These are phyloP conservation scores for Melieria omissa DNA, from an alignment of 2,888 invertebrate species.

Conservation along the genomic window DNA sequence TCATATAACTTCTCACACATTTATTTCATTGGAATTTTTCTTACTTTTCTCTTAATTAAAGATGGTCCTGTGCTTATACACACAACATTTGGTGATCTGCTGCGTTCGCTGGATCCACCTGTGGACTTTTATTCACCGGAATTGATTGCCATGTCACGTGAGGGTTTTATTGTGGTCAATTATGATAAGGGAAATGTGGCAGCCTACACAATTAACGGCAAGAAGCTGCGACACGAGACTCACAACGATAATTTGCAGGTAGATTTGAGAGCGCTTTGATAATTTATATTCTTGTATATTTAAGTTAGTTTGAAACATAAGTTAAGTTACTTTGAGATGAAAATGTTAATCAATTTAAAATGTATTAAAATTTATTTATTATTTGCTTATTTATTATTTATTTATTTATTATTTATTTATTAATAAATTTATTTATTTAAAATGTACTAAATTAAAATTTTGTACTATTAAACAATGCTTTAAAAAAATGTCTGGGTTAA, in stretches of 20 bases:
- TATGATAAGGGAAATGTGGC: constrained; percentile 93
- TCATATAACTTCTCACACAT: too few species aligned
- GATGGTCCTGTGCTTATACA: constrained; percentile 97
- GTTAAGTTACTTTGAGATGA: not conserved
- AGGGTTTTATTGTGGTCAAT: constrained; percentile 94
- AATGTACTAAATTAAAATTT: not conserved
- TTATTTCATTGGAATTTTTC: not conserved
- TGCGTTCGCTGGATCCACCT: constrained; percentile 89
- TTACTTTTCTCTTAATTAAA: constrained; percentile 57
- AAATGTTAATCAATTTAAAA: not conserved
- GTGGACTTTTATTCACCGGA: constrained; percentile 80
- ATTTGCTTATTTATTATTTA: too few species aligned
- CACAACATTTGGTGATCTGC: constrained; percentile 95
- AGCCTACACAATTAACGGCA: constrained; percentile 94
- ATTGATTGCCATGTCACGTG: constrained; percentile 93
- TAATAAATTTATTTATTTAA: too few species aligned
- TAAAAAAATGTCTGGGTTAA: too few species aligned
- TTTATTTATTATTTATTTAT: not conserved
- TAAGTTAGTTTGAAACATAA: not conserved
- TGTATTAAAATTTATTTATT: not conserved
- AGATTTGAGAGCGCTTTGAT: constrained; percentile 46
- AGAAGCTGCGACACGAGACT: constrained; percentile 86
- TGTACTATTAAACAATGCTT: too few species aligned
- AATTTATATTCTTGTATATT: not conserved
- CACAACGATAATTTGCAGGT: constrained; percentile 97